Evolutionary conservation across 37 sponge, comb jelly and placozoan species (phyloP).

Genomic region (Cliona cf. orientalis): DNA sequence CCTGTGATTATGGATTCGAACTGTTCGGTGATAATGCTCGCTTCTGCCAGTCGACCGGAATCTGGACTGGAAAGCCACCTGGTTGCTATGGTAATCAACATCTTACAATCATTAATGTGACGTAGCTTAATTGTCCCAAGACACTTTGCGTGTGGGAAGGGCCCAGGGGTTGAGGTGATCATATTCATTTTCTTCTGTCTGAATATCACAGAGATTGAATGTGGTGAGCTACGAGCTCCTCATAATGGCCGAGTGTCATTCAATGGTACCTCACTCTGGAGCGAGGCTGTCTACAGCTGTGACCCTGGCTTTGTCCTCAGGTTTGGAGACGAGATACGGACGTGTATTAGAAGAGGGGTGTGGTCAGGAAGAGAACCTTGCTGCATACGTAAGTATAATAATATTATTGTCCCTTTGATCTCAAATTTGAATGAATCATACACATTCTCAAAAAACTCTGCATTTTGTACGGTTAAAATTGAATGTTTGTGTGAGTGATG

Average conservation of each 20-base stretch:
- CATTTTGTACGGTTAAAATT: too few species aligned
- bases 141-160: too few species aligned
- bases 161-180: neutral
- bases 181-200: neutral
- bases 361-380: conserved; percentile 64
- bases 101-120: too few species aligned
- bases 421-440: too few species aligned
- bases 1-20: conserved; percentile 37
- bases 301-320: conserved; percentile 29
- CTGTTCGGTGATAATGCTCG: conserved; percentile 33
- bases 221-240: conserved; percentile 17
- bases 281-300: conserved; percentile 47
- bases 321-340: conserved; percentile 47
- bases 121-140: too few species aligned
- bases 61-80: conserved; percentile 49
- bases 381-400: conserved; percentile 47
- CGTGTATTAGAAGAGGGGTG: conserved; percentile 40
- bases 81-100: conserved; percentile 34
- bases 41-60: conserved; percentile 38
- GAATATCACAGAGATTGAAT: conserved; percentile 19
- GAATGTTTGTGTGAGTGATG: too few species aligned
- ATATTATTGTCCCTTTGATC: too few species aligned
- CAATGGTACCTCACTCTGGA: neutral
- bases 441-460: too few species aligned
- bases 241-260: conserved; percentile 20